Evolutionary conservation across 1,140 invertebrate genomes (phyloP).

Genomic region (Nymphalis io): DNA sequence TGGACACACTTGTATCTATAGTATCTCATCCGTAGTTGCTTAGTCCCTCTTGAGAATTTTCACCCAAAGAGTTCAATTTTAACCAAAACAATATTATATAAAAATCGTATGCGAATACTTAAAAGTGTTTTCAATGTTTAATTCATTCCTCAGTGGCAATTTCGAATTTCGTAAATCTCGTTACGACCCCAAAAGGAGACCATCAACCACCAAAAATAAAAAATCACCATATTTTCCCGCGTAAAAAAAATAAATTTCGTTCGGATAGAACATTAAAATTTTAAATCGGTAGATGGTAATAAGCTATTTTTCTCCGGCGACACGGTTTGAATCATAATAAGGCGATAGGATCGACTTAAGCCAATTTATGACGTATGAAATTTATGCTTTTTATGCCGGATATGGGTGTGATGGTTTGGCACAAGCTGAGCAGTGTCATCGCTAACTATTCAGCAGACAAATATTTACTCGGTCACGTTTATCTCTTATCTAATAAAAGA

Average conservation of each 20-base stretch:
- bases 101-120: neutral
- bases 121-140: neutral
- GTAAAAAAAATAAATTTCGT: conserved; percentile 14
- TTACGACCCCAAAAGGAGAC: conserved; percentile 6
- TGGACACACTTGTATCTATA: too few species aligned
- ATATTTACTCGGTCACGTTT: too few species aligned
- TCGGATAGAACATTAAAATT: conserved; percentile 29
- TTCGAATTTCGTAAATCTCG: neutral
- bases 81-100: too few species aligned
- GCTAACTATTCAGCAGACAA: too few species aligned
- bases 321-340: conserved; percentile 19
- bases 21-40: too few species aligned
- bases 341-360: conserved; percentile 7
- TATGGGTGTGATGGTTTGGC: too few species aligned
- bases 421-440: too few species aligned
- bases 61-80: too few species aligned
- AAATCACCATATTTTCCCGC: conserved; percentile 22
- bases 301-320: conserved; percentile 32
- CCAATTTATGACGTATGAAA: neutral
- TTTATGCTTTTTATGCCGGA: neutral
- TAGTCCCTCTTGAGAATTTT: too few species aligned
- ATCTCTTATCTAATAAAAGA: too few species aligned
- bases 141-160: neutral
- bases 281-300: conserved; percentile 38
- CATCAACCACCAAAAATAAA: neutral